phyloP scores from a whole-genome alignment of 2,888 invertebrate genomes.

The Drosophila kambysellisi region DNA sequence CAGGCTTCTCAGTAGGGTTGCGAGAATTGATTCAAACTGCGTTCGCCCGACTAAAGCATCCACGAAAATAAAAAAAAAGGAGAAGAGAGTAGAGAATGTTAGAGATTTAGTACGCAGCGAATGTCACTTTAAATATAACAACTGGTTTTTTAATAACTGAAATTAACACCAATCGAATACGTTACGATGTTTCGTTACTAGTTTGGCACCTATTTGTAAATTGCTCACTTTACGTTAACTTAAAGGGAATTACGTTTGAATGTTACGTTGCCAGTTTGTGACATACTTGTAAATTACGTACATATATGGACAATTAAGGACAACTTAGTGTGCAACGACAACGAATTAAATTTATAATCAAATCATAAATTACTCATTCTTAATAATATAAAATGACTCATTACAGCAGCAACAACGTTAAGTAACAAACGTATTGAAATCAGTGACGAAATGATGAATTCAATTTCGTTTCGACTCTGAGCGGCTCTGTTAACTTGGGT shows the following conservation, averaged over 20 bases:
- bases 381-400: background rate
- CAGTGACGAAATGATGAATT: background rate
- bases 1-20: constrained; percentile 84
- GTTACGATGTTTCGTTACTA: background rate
- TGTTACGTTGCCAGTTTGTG: background rate
- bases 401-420: background rate
- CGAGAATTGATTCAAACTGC: constrained; percentile 84
- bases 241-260: background rate
- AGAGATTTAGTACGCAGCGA: background rate
- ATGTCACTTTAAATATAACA: background rate
- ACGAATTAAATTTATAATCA: background rate
- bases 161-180: background rate
- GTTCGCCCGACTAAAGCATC: constrained; percentile 71
- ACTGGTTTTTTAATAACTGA: background rate
- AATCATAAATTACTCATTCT: background rate
- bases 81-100: constrained; percentile 24
- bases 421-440: background rate
- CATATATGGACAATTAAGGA: background rate
- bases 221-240: background rate
- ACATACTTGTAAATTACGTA: background rate
- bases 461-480: background rate
- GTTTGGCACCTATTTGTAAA: background rate
- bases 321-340: background rate
- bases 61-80: background rate
- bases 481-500: background rate